Percentiles rank a stretch among this genome's conserved stretches.
These are phyloP conservation scores for Rhipidura dahli DNA, from an alignment of 2,113 vertebrate genomes.

Conservation along the genomic window DNA sequence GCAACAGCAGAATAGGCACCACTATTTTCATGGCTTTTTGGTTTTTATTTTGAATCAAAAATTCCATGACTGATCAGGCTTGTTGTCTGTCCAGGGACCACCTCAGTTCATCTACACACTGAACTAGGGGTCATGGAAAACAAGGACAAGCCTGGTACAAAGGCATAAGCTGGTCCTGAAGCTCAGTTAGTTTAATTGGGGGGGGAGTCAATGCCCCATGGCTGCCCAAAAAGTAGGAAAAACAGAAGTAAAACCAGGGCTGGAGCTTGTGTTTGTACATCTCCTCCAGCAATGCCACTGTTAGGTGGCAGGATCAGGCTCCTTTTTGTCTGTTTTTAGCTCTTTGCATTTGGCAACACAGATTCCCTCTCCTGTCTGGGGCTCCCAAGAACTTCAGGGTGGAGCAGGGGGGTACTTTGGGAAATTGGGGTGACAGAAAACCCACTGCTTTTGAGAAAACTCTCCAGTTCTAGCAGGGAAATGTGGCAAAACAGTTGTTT, in stretches of 20 bases:
- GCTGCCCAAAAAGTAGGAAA: background rate
- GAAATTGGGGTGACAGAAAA: background rate
- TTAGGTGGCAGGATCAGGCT: background rate
- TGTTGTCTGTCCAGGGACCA: background rate
- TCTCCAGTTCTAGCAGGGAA: background rate
- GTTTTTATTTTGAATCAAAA: background rate
- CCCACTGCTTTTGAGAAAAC: background rate
- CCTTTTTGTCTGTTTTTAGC: background rate
- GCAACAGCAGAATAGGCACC: background rate
- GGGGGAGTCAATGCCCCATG: background rate
- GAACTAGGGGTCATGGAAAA: background rate
- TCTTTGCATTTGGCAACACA: background rate
- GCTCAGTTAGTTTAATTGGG: background rate
- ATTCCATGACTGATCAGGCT: background rate
- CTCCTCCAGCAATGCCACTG: background rate
- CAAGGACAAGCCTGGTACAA: accelerated
- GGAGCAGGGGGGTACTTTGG: background rate
- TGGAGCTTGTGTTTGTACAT: accelerated
- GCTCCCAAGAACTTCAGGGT: background rate
- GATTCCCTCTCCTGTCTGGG: background rate
- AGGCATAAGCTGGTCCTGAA: background rate
- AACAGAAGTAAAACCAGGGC: background rate
- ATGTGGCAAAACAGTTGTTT: background rate
- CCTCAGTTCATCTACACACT: background rate
- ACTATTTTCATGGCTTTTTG: background rate